These are phyloP conservation scores for Phalanger gymnotis DNA, from an alignment of 2,797 vertebrate species.

Conservation along the genomic window DNA sequence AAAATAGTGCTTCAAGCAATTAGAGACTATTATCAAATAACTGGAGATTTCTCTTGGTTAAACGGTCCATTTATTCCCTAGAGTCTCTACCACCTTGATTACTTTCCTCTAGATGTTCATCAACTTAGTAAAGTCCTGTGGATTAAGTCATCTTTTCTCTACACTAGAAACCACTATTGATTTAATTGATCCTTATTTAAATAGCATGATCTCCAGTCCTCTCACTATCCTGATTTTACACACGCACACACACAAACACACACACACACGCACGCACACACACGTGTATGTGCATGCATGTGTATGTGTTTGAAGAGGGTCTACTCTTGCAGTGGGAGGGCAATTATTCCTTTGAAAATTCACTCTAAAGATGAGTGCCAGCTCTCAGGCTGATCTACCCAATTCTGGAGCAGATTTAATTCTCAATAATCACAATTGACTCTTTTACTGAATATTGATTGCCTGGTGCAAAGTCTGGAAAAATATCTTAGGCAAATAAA, in stretches of 20 bases:
- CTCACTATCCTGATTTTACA: neutral
- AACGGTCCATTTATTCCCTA: neutral
- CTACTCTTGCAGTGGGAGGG: neutral
- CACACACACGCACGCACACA: too few species aligned
- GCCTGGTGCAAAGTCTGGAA: neutral
- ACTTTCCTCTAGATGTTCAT: neutral
- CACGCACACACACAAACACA: too few species aligned
- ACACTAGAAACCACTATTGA: neutral
- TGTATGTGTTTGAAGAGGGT: neutral
- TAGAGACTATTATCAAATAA: neutral
- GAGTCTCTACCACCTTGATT: neutral
- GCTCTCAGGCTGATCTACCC: neutral
- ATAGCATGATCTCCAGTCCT: neutral
- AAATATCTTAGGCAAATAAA: neutral
- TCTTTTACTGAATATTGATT: neutral
- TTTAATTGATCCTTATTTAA: neutral
- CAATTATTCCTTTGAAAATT: neutral
- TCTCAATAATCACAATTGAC: neutral
- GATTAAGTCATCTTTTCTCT: neutral
- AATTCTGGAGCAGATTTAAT: neutral
- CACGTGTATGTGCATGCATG: too few species aligned
- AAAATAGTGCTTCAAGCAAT: neutral
- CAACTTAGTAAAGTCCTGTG: neutral
- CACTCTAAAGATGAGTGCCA: neutral
- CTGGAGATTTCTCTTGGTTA: neutral